phyloP scores from a whole-genome alignment of 2,113 vertebrate species.

The Mesoclemmys tuberculata region DNA sequence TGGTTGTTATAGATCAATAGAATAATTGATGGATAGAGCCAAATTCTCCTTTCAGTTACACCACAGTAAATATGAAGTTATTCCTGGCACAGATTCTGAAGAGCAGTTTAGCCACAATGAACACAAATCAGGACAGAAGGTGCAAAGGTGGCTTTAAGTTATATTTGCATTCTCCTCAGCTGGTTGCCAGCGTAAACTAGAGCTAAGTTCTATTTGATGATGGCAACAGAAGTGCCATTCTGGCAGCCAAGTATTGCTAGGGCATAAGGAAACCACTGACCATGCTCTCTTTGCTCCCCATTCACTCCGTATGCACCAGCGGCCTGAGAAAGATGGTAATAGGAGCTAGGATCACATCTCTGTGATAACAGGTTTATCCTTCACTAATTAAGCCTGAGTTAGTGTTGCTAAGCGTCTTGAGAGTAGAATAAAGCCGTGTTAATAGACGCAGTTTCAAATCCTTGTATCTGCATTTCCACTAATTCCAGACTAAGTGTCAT shows the following conservation, averaged over 20 bases:
- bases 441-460: not conserved
- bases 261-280: not conserved
- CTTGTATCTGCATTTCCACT: not conserved
- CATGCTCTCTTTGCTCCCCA: not conserved
- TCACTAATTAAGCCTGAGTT: not conserved
- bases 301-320: not conserved
- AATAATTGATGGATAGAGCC: accelerated
- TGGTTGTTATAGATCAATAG: not conserved
- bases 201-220: not conserved
- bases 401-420: not conserved
- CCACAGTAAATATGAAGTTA: not conserved
- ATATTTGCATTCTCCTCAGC: not conserved
- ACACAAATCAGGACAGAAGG: not conserved
- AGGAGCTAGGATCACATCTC: not conserved
- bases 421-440: not conserved
- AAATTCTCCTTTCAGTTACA: not conserved
- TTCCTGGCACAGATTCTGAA: not conserved
- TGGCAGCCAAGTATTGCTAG: not conserved
- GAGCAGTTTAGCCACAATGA: not conserved
- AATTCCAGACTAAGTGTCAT: not conserved
- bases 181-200: not conserved
- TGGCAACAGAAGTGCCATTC: too few species aligned
- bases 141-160: not conserved
- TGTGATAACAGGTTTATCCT: not conserved
- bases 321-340: not conserved